Conservation (phyloP, 2,113 vertebrate genomes). For the Lycocorax pyrrhopterus region DNA sequence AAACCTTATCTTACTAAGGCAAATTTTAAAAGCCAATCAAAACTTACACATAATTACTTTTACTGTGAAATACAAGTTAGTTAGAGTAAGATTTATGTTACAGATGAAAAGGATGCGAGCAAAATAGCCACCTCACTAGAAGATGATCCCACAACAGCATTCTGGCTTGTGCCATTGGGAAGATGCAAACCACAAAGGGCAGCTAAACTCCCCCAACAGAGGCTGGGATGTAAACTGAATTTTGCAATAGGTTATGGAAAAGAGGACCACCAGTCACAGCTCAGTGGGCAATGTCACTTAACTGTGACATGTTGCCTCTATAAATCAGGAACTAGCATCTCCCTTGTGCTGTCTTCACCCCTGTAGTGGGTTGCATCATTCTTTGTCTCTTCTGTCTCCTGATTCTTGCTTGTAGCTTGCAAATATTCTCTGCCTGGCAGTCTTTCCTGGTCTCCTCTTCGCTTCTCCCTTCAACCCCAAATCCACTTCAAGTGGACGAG, state of each 20-base stretch:
- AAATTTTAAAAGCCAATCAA: slow-evolving; percentile 22
- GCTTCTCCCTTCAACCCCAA: not conserved
- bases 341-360: not conserved
- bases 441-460: not conserved
- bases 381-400: not conserved
- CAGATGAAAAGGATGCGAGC: not conserved
- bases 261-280: not conserved
- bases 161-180: not conserved
- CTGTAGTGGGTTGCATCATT: not conserved
- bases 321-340: not conserved
- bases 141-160: not conserved
- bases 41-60: not conserved
- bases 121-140: not conserved
- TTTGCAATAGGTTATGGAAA: not conserved
- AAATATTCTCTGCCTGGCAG: not conserved
- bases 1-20: not conserved
- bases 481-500: not conserved
- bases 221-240: not conserved
- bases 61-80: not conserved
- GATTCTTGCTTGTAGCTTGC: not conserved
- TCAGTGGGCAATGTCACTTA: not conserved
- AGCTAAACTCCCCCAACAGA: not conserved
- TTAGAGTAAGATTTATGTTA: not conserved
- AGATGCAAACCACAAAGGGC: not conserved
- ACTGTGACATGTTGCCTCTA: not conserved